Evolutionary conservation across 2,113 vertebrate genomes (phyloP).

Genomic region (Rhea pennata): DNA sequence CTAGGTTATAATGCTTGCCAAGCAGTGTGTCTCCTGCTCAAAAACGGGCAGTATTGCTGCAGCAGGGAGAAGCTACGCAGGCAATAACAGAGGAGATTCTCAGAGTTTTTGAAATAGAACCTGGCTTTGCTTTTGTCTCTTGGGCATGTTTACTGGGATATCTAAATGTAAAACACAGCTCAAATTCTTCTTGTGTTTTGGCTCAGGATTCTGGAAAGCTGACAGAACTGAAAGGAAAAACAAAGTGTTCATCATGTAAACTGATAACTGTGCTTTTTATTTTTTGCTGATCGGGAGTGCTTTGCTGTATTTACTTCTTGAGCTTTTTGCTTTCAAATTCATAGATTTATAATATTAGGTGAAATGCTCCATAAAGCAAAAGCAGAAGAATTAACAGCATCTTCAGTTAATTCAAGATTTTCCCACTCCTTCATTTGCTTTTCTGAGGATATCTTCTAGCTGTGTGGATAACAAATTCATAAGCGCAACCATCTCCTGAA

Average conservation of each 20-base stretch:
- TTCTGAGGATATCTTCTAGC: neutral
- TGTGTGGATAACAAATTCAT: neutral
- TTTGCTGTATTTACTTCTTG: neutral
- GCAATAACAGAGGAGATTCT: neutral
- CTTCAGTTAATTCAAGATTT: neutral
- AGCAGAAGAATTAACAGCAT: neutral
- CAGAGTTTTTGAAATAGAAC: neutral
- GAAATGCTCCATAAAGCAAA: neutral
- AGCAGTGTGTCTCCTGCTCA: neutral
- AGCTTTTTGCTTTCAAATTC: neutral
- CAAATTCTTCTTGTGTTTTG: slow-evolving; percentile 13
- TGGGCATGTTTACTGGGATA: neutral
- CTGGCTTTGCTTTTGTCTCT: neutral
- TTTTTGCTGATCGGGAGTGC: neutral
- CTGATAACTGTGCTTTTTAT: slow-evolving; percentile 2
- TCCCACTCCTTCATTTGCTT: neutral
- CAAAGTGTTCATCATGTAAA: slow-evolving; percentile 43
- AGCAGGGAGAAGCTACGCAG: neutral
- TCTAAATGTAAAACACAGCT: slow-evolving; percentile 23
- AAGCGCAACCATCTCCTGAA: neutral
- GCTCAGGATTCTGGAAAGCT: slow-evolving; percentile 44
- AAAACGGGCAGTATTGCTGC: neutral
- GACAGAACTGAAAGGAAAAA: slow-evolving; percentile 54
- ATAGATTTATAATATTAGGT: neutral
- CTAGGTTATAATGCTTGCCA: neutral